Percentiles rank a stretch among this genome's conserved stretches.
Evolutionary conservation across 37 sponge, comb jelly and placozoan species (phyloP).

Genomic region (Hexactinellida sp.): DNA sequence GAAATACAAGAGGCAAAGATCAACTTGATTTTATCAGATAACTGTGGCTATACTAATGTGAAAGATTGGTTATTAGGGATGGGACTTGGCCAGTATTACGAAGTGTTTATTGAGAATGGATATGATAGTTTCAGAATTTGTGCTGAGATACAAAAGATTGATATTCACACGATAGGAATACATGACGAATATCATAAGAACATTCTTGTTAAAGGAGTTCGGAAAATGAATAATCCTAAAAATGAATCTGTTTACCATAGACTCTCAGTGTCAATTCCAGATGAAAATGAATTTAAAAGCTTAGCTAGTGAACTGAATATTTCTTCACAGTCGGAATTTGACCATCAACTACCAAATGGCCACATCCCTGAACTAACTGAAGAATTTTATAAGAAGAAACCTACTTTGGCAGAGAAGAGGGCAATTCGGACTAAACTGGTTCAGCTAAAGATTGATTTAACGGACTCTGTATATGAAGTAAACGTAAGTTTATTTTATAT

Average conservation of each 20-base stretch:
- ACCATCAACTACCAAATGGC: not conserved
- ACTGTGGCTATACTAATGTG: not conserved
- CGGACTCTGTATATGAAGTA: not conserved
- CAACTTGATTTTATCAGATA: not conserved
- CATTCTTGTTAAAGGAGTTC: not conserved
- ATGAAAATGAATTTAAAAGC: not conserved
- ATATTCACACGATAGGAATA: not conserved
- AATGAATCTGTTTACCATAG: not conserved
- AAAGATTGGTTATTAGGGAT: not conserved
- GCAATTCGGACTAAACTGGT: not conserved
- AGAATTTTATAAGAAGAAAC: not conserved
- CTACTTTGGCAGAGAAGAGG: not conserved
- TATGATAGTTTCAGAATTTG: constrained; percentile 16
- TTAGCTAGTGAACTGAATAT: not conserved
- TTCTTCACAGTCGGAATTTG: not conserved
- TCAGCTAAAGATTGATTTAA: not conserved
- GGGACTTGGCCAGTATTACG: constrained; percentile 7
- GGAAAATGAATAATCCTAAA: not conserved
- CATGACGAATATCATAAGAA: not conserved
- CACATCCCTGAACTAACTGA: not conserved
- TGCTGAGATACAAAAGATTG: not conserved
- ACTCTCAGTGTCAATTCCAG: not conserved
- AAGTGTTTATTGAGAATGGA: not conserved
- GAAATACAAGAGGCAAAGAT: not conserved
- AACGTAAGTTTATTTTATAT: not conserved